Percentiles rank a stretch among this genome's conserved stretches.
Evolutionary conservation across 2,888 invertebrate genomes (phyloP).

Genomic region (Melinopterus prodromus): DNA sequence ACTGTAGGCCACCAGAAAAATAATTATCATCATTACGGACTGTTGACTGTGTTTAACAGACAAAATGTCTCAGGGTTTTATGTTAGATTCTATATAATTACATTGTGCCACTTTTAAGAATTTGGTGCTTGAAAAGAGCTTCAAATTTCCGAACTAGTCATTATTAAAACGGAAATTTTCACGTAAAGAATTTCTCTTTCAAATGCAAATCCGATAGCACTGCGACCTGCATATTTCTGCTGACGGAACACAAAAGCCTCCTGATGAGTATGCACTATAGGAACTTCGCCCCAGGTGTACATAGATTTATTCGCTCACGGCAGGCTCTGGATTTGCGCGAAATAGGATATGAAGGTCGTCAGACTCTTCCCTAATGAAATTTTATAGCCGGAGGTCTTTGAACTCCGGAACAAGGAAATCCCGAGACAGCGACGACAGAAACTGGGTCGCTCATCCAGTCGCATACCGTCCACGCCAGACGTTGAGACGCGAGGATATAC

Average conservation of each 20-base stretch:
- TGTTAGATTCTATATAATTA: no score
- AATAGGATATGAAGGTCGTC: constrained; percentile 8
- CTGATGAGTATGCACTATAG: not conserved
- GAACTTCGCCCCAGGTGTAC: not conserved
- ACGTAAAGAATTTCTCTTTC: not conserved
- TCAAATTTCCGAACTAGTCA: no score
- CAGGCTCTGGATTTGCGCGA: not conserved
- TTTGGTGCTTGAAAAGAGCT: no score
- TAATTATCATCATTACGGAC: no score
- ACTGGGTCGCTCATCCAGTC: constrained; percentile 19
- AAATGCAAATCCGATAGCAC: not conserved
- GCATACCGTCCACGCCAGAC: constrained; percentile 14
- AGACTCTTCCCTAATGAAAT: constrained; percentile 23
- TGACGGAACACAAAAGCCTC: not conserved
- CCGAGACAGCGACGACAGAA: constrained; percentile 11
- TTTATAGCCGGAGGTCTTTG: constrained; percentile 18
- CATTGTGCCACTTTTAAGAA: no score
- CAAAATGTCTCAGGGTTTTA: no score
- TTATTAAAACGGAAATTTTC: not conserved
- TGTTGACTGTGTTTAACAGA: no score
- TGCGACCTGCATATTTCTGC: not conserved
- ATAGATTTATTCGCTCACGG: not conserved
- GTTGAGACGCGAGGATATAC: not conserved
- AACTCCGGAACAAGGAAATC: constrained; percentile 22
- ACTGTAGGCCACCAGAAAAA: no score